phyloP scores from a whole-genome alignment of 1,140 invertebrate genomes.

The Microplitis demolitor region DNA sequence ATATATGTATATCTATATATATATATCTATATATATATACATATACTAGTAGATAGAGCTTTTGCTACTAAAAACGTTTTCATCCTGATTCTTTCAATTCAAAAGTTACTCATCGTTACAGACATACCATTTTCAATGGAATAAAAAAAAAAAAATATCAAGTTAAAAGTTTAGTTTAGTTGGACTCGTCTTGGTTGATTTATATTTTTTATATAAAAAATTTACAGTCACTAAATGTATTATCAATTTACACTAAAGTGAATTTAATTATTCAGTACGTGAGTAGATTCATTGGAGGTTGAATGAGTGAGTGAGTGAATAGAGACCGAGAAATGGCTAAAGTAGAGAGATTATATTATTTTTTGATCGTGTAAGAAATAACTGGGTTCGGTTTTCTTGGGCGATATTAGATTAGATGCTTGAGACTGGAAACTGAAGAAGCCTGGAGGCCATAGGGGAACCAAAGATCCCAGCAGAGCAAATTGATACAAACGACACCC shows the following conservation, averaged over 20 bases:
- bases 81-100: background rate
- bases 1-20: too few relatives aligned
- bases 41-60: too few relatives aligned
- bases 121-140: background rate
- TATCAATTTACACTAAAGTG: slow-evolving; percentile 29
- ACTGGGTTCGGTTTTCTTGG: slow-evolving; percentile 30
- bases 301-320: background rate
- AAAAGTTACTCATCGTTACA: background rate
- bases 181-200: too few relatives aligned
- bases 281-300: background rate
- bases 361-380: background rate
- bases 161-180: background rate
- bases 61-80: too few relatives aligned
- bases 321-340: slow-evolving; percentile 16
- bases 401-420: slow-evolving; percentile 45
- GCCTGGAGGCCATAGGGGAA: slow-evolving; percentile 31
- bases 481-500: slow-evolving; percentile 47
- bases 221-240: too few relatives aligned
- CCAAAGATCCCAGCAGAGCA: slow-evolving; percentile 13
- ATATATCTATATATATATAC: too few relatives aligned
- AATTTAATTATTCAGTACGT: slow-evolving; percentile 39
- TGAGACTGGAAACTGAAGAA: background rate
- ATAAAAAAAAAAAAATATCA: background rate
- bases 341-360: background rate
- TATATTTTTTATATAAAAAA: too few relatives aligned